Conservation (phyloP, 2,797 vertebrate genomes). For the Cyprinella venusta region DNA sequence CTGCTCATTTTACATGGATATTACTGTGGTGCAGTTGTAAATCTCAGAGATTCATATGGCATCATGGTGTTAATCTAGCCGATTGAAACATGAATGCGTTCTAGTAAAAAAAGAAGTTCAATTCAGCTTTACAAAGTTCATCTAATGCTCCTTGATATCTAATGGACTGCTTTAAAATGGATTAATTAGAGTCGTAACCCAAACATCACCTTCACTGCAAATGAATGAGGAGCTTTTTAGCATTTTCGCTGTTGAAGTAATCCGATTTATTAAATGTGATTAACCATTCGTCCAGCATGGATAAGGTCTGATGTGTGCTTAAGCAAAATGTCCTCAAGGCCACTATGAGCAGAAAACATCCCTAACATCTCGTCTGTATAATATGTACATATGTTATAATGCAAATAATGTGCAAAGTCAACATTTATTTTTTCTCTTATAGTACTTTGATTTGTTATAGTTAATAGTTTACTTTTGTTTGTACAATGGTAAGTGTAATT, state of each 20-base stretch:
- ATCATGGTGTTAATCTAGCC: background rate
- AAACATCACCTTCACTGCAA: background rate
- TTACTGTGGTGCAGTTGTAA: background rate
- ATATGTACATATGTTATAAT: slow-evolving; percentile 21
- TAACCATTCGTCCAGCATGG: background rate
- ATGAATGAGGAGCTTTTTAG: background rate
- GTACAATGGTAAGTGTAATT: slow-evolving; percentile 62
- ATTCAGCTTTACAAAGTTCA: background rate
- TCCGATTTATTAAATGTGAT: background rate
- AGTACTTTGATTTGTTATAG: slow-evolving; percentile 32
- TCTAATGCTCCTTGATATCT: background rate
- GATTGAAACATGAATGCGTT: background rate
- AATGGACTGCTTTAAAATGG: background rate
- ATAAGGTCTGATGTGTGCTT: slow-evolving; percentile 1
- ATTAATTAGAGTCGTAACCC: background rate
- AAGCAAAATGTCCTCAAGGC: background rate
- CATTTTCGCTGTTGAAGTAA: background rate
- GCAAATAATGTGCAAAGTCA: slow-evolving; percentile 54
- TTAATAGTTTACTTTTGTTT: slow-evolving; percentile 31
- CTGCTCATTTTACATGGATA: background rate
- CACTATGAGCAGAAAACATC: background rate
- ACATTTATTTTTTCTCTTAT: slow-evolving; percentile 19
- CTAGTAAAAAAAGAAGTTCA: background rate
- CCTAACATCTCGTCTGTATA: slow-evolving; percentile 28
- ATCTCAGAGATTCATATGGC: background rate